A percentile compares a stretch with the other conserved stretches of the same genome.
Conservation (phyloP, 2,113 vertebrate genomes). For the Brienomyrus brachyistius region DNA sequence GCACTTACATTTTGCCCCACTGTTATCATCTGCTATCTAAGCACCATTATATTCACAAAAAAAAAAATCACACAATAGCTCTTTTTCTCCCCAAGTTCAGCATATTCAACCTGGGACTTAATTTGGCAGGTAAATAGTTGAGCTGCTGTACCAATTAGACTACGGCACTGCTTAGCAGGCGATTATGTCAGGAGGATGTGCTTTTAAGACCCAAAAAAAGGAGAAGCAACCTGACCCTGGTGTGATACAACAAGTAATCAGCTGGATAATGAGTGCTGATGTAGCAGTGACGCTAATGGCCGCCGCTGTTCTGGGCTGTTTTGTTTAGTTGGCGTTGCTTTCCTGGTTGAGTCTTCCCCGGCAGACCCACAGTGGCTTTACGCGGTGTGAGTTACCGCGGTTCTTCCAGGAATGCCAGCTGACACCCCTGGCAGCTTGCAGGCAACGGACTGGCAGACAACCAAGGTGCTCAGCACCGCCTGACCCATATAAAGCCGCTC, state of each 20-base stretch:
- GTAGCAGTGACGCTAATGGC: not conserved
- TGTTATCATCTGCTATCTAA: not conserved
- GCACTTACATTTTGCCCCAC: slow-evolving; percentile 21
- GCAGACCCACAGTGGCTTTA: not conserved
- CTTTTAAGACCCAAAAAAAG: not conserved
- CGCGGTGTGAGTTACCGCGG: not conserved
- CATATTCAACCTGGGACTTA: slow-evolving; percentile 4
- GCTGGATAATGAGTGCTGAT: not conserved
- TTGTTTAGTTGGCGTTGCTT: not conserved
- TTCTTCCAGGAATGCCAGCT: not conserved
- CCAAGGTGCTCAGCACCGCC: not conserved
- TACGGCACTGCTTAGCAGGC: not conserved
- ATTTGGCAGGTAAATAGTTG: slow-evolving; percentile 15
- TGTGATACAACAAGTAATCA: not conserved
- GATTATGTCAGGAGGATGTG: not conserved
- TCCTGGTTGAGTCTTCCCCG: not conserved
- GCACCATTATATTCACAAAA: not conserved
- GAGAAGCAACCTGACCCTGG: not conserved
- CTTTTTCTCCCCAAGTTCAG: not conserved
- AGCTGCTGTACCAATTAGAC: not conserved
- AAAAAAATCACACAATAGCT: not conserved
- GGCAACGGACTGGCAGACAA: not conserved
- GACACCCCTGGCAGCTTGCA: not conserved
- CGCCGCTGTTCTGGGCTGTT: not conserved
- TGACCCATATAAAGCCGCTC: not conserved